A percentile compares a stretch with the other conserved stretches of the same genome.
Conservation (phyloP, 1,140 invertebrate species). For the Scaptodrosophila lebanonensis region DNA sequence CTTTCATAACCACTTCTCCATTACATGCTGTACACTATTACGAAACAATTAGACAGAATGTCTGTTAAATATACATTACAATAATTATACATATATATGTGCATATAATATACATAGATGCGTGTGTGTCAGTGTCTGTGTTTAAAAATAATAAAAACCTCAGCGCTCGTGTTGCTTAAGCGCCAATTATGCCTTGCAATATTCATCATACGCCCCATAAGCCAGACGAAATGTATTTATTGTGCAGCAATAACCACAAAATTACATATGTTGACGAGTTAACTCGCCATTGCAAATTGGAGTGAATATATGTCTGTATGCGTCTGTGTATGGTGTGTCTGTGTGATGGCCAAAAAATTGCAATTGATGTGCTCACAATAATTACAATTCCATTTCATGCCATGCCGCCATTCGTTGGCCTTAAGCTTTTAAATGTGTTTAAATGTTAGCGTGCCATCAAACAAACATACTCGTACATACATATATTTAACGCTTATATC, state of each 20-base stretch:
- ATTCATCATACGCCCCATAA: constrained; percentile 38
- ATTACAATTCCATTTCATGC: constrained; percentile 47
- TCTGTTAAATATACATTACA: too few species aligned
- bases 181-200: constrained; percentile 16
- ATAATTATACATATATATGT: too few species aligned
- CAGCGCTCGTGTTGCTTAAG: too few species aligned
- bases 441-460: constrained; percentile 14
- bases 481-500: too few species aligned
- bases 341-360: constrained; percentile 8
- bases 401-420: constrained; percentile 18
- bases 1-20: too few species aligned
- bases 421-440: constrained; percentile 18
- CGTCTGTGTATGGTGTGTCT: neutral
- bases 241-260: constrained; percentile 22
- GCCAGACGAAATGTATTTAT: constrained; percentile 9
- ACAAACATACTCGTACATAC: too few species aligned
- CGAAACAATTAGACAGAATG: too few species aligned
- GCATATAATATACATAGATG: too few species aligned
- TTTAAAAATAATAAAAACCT: constrained; percentile 2
- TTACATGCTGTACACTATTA: too few species aligned
- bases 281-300: neutral
- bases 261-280: neutral
- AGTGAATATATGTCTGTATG: neutral
- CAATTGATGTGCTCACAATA: constrained; percentile 39
- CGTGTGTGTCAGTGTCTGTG: too few species aligned